A percentile compares a stretch with the other conserved stretches of the same genome.
Evolutionary conservation across 1,140 invertebrate species (phyloP).

Genomic region (Capitella teleta): DNA sequence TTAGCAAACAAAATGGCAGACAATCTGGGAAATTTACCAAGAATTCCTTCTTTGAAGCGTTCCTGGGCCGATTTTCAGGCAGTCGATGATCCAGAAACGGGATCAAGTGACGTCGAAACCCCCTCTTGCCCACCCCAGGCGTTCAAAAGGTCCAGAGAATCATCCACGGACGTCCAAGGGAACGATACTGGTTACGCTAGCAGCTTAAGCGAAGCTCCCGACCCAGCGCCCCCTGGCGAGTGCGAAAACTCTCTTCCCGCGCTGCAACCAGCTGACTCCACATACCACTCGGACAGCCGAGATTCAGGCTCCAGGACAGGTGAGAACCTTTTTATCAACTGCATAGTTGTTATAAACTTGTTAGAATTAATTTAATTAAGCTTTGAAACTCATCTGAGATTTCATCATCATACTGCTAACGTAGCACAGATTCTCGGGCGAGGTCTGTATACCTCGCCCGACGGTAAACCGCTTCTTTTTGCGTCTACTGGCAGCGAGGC

Average conservation of each 20-base stretch:
- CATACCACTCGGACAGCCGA: no score
- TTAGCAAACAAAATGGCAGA: slow-evolving; percentile 1
- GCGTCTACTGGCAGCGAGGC: no score
- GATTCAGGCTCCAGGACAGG: no score
- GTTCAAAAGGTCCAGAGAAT: background rate
- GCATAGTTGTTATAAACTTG: no score
- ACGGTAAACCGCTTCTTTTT: no score
- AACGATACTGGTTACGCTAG: background rate
- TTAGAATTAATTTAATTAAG: no score
- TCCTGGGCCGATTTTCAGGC: background rate
- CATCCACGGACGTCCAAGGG: background rate
- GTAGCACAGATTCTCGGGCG: no score
- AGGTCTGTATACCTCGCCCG: no score
- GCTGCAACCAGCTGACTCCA: background rate
- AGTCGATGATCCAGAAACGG: background rate
- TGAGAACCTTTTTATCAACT: no score
- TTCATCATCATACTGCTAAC: no score
- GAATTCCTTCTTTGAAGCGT: slow-evolving; percentile 3
- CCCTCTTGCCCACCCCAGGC: background rate
- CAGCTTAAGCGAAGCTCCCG: background rate
- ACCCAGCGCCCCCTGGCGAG: background rate
- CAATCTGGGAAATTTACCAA: background rate
- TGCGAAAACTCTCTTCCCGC: background rate
- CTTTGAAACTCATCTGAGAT: no score
- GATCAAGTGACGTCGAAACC: background rate